Base-by-base conservation (phyloP, 2,888 invertebrate species). In the Drosophila pseudotakahashii region DNA sequence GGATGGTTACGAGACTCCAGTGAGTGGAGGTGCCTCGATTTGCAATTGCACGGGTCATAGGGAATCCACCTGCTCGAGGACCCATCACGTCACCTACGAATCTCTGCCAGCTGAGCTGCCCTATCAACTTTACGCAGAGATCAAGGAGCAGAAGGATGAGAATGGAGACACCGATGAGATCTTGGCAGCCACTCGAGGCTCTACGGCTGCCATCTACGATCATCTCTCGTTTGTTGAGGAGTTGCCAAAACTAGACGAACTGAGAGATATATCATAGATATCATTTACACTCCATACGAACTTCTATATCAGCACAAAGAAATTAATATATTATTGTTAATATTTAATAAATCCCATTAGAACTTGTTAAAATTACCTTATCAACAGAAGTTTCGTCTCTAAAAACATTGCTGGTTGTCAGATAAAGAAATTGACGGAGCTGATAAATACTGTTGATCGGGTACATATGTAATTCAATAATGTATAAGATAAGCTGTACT, bases 1-100 rank as follows among this genome's bases (percentile, higher is more conserved):
- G 4, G 84, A 85, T 76, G 90, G 88, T 41, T 91, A 91, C 57
- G 91, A 91, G 73, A 85, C 89, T 30, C 91, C 91, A 0, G 52
- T 91, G 0, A 88, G 82, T 34, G 89, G 88, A 13, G 77, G 78
- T 6, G 63, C 79, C 13, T 84, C 90, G 7, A 82, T 86, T 5
- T 91, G 91, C 66, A 91, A 89, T 47, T 91, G 91, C 19, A 72
- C 82, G 11, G 78, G 72, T 0, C 67, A 78, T 13, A 54, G 78
- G 5, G 83, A 82, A 9, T 74, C 79, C 6, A 63, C 59, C 3
- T 83, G 82, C 51, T 77, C 82, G 0, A 68, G 82, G 47, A 59
- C 77, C 0, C 82, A 90, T 47, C 90, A 91, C 48, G 88, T 91
- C 30, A 90, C 91, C 13, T 91, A 91, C 23, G 91, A 90, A 57